These are phyloP conservation scores for Proteles cristata DNA, from an alignment of 2,113 vertebrate genomes.

Conservation along the genomic window DNA sequence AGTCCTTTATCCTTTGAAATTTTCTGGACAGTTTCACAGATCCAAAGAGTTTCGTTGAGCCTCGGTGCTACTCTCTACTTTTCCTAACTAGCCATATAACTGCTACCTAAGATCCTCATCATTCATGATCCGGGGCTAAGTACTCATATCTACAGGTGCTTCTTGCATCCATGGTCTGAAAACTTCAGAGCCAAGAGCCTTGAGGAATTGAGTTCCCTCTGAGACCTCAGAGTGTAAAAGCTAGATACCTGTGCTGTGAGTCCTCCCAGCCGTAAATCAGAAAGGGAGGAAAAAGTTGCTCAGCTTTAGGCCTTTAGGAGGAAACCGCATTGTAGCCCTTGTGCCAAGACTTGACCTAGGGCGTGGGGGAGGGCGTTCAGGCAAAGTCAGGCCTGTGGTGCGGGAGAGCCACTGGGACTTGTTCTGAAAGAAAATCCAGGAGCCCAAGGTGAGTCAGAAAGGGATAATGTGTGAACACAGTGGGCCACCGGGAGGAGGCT, in stretches of 20 bases:
- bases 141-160: background rate
- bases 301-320: background rate
- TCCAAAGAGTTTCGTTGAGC: background rate
- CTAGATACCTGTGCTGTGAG: background rate
- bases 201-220: background rate
- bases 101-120: background rate
- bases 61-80: background rate
- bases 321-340: background rate
- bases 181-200: background rate
- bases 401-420: background rate
- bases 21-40: conserved; percentile 42
- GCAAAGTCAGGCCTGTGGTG: background rate
- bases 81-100: conserved; percentile 33
- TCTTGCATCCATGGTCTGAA: background rate
- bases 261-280: background rate
- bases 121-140: background rate
- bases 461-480: background rate
- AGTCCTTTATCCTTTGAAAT: conserved; percentile 58
- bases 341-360: background rate
- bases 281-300: background rate
- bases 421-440: background rate
- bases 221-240: background rate
- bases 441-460: background rate
- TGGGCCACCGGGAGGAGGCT: background rate
- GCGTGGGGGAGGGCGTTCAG: background rate